Percentiles rank a stretch among this genome's conserved stretches.
Conservation (phyloP, 2,888 invertebrate species). For the Philonicus albiceps region DNA sequence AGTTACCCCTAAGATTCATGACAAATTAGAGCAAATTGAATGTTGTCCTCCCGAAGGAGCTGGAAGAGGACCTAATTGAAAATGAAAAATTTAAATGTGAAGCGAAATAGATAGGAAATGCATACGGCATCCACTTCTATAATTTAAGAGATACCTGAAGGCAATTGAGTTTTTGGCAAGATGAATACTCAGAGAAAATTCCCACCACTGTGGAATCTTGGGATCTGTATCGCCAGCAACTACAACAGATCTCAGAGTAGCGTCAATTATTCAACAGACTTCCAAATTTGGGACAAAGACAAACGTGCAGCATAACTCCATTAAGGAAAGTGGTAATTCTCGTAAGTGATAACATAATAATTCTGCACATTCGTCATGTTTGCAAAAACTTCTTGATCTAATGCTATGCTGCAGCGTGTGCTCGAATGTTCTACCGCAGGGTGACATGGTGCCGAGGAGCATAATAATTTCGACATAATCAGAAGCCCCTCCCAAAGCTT, state of each 20-base stretch:
- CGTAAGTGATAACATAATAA: conserved; percentile 30
- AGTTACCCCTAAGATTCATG: not conserved
- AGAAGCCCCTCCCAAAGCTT: not conserved
- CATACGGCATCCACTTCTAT: not conserved
- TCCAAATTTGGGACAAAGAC: not conserved
- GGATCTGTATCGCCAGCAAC: not conserved
- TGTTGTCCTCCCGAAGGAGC: not conserved
- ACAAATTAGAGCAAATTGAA: not conserved
- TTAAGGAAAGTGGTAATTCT: conserved; percentile 7
- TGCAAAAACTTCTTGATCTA: not conserved
- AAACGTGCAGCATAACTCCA: not conserved
- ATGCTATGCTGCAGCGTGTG: not conserved
- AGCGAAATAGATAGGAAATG: not conserved
- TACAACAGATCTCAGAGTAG: not conserved
- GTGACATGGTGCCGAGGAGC: not conserved
- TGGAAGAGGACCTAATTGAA: not conserved
- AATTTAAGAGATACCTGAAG: not conserved
- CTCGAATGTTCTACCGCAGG: not conserved
- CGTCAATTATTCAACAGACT: conserved; percentile 23
- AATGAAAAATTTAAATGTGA: not conserved
- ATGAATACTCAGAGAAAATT: not conserved
- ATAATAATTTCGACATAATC: conserved; percentile 29
- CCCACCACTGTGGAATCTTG: not conserved
- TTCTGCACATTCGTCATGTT: not conserved
- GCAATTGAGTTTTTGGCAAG: not conserved